Conservation (phyloP, 2,113 vertebrate genomes). For the Paradoxurus hermaphroditus region DNA sequence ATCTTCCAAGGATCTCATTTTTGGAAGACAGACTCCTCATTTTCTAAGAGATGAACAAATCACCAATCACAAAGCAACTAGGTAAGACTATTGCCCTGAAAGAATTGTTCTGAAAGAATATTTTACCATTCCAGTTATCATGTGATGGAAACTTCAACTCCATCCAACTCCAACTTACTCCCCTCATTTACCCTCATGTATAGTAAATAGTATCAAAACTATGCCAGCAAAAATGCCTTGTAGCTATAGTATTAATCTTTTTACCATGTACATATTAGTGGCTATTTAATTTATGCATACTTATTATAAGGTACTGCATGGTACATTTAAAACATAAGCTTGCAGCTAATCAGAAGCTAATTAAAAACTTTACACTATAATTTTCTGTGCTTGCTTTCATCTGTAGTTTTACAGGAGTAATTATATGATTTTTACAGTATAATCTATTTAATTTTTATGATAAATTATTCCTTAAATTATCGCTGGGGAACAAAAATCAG, state of each 20-base stretch:
- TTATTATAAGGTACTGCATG: constrained; percentile 57
- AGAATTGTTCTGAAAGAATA: background rate
- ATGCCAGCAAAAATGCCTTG: constrained; percentile 16
- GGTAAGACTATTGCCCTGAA: background rate
- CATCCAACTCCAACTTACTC: no score
- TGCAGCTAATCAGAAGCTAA: constrained; percentile 70
- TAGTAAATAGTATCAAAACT: background rate
- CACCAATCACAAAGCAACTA: background rate
- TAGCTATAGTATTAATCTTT: constrained; percentile 38
- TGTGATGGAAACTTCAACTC: background rate
- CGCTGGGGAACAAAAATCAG: constrained; percentile 24
- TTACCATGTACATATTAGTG: constrained; percentile 33
- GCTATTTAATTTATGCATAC: constrained; percentile 62
- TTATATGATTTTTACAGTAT: constrained; percentile 66
- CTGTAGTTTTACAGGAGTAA: constrained; percentile 61
- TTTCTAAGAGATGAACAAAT: background rate
- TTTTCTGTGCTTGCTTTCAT: constrained; percentile 65
- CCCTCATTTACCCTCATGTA: background rate
- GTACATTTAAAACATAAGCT: constrained; percentile 69
- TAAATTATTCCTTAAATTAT: constrained; percentile 52
- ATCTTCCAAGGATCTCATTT: background rate
- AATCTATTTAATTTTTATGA: constrained; percentile 60
- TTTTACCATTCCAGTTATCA: background rate
- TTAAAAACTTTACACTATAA: constrained; percentile 69
- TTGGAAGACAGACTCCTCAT: background rate